Evolutionary conservation across 2,888 invertebrate species (phyloP).

Genomic region (Zaprionus lineosus): DNA sequence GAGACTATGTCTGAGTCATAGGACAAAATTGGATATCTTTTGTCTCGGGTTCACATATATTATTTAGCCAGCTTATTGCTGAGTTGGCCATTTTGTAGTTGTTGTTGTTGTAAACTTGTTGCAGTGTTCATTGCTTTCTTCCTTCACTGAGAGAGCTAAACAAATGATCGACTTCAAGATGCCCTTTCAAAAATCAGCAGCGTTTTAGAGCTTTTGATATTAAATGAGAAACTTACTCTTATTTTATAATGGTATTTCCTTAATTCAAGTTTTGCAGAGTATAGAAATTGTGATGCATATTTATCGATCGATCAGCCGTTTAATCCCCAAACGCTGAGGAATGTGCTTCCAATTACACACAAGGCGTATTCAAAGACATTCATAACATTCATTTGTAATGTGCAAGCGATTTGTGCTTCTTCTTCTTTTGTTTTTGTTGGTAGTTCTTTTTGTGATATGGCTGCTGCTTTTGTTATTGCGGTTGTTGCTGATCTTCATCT

Average conservation of each 20-base stretch:
- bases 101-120: not conserved
- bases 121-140: conserved; percentile 45
- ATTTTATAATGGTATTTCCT: no score
- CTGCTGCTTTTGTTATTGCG: not conserved
- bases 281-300: not conserved
- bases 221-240: no score
- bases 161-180: no score
- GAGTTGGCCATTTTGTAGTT: conserved; percentile 20
- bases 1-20: conserved; percentile 38
- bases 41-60: conserved; percentile 19
- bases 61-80: conserved; percentile 5
- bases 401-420: conserved; percentile 23
- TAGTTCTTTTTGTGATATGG: no score
- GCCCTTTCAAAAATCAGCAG: no score
- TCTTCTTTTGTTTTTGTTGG: no score
- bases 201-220: no score
- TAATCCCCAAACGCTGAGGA: conserved; percentile 7
- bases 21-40: conserved; percentile 39
- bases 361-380: conserved; percentile 6
- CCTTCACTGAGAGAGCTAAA: conserved; percentile 17
- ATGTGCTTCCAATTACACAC: conserved; percentile 18
- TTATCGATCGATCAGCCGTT: conserved; percentile 2
- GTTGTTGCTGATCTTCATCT: conserved; percentile 21
- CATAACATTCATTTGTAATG: conserved; percentile 17
- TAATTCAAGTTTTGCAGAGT: no score